A percentile compares a stretch with the other conserved stretches of the same genome.
phyloP scores from a whole-genome alignment of 2,888 invertebrate genomes.

The Pseudolycoriella hygida region DNA sequence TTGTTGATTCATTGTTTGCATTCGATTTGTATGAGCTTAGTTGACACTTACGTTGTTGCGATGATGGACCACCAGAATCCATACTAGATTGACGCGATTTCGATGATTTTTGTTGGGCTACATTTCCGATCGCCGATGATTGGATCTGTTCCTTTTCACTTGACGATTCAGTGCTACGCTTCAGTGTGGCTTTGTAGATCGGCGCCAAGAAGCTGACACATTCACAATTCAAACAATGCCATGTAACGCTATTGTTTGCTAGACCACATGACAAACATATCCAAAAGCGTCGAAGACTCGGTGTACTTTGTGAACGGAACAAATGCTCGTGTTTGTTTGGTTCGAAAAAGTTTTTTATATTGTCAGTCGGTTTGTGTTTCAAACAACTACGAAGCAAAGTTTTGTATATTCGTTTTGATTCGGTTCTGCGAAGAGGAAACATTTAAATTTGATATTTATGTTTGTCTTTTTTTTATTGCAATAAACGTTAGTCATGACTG shows the following conservation, averaged over 20 bases:
- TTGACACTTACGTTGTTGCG: constrained; percentile 21
- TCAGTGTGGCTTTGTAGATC: constrained; percentile 27
- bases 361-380: constrained; percentile 22
- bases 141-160: not conserved
- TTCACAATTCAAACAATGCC: constrained; percentile 30
- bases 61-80: constrained; percentile 22
- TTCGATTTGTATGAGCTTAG: constrained; percentile 29
- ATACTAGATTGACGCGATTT: constrained; percentile 25
- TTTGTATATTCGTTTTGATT: constrained; percentile 26
- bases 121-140: not conserved
- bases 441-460: not conserved
- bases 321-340: constrained; percentile 6
- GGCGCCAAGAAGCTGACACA: constrained; percentile 29
- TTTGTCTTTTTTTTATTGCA: not conserved
- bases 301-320: constrained; percentile 27
- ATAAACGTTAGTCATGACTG: not conserved
- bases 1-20: constrained; percentile 17
- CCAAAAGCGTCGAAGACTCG: constrained; percentile 29
- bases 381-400: constrained; percentile 26
- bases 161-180: constrained; percentile 6
- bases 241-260: constrained; percentile 29
- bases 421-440: constrained; percentile 20
- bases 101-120: not conserved
- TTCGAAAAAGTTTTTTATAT: constrained; percentile 9
- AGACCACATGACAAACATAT: constrained; percentile 27